Evolutionary conservation across 2,113 vertebrate genomes (phyloP), one percentile per base, ranked within the genome.

Genomic region (Rhea americana): DNA sequence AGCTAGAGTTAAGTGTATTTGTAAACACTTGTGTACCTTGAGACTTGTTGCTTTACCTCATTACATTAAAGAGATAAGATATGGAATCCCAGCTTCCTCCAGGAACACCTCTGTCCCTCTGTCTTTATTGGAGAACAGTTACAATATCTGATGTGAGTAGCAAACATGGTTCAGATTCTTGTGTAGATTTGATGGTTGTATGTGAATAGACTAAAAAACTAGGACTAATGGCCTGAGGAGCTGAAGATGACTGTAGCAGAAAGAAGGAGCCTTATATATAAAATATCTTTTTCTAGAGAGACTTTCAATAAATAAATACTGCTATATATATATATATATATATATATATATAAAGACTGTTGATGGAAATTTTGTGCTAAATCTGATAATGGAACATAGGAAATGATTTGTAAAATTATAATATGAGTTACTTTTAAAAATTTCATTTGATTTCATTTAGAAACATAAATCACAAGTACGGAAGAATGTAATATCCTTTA

Each of bases 1-100:
- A 91, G 82, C 86, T 91, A 21, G 76, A 90, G 95, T 78, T 91
- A 95, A 93, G 85, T 86, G 90, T 61, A 82, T 90, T 91, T 91
- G 74, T 94, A 95, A 95, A 91, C 87, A 90, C 59, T 95, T 90
- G 62, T 79, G 79, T 94, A 93, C 82, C 89, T 91, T 92, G 79
- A 91, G 76, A 83, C 76, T 88, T 68, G 73, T 93, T 93, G 61
- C 66, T 95, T 90, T 94, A 79, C 66, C 83, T 88, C 80, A 47
- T 94, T 93, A 86, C 51, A 79, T 78, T 84, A 82, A 67, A 93
- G 68, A 87, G 66, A 75, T 81, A 90, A 89, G 39, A 15, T 51
- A 59, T 80, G 81, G 92, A 94, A 72, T 74, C 32, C 37, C 39
- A 71, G 24, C n/a, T 77, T 88, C 37, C 25, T 85, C 30, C n/a